Base-by-base conservation (phyloP, 2,797 vertebrate species). In the Danio aesculapii region DNA sequence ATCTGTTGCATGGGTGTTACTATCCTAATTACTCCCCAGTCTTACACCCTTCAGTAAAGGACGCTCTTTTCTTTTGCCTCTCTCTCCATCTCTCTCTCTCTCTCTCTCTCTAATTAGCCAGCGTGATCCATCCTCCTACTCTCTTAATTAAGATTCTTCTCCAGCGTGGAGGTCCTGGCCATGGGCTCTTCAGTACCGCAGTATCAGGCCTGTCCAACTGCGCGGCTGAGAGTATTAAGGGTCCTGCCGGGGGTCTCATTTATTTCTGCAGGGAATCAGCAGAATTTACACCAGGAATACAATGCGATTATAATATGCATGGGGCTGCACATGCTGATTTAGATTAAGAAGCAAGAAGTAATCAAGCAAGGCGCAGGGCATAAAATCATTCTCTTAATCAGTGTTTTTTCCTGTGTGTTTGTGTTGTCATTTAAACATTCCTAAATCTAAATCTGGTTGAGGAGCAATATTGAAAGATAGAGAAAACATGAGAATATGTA, bases 71-170 rank as follows among this genome's bases (percentile, higher is more conserved):
- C 47, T 14, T 52, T 21, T 67, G 73, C 81, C 66, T 75, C 71
- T 63, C 72, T 85, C 73, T 30, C 53, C 71, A 79, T 78, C 70
- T 74, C 6, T 76, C 30, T 61, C 84, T 76, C 30, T 61, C 84
- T 76, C 30, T 30, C 30, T 30, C 30, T 66, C 81, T 73, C 50
- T 86, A 89, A 88, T 89, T 88, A 85, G 86, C 81, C 81, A 84
- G 75, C 69, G 78, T 83, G 78, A 87, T 86, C 81, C 84, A 72
- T 81, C 44, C 74, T 49, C 74, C 50, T 72, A 64, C 82, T 79
- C 75, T 86, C 85, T 85, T 87, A 87, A 88, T 88, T 88, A 89
- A 86, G 76, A 86, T 83, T 77, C 68, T 52, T 58, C 84, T 85
- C 82, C 83, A 79, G 66, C 82, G 17, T 52, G 75, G 75, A 83